Conservation (phyloP, 2,797 vertebrate species). For the Tragopan temminckii region DNA sequence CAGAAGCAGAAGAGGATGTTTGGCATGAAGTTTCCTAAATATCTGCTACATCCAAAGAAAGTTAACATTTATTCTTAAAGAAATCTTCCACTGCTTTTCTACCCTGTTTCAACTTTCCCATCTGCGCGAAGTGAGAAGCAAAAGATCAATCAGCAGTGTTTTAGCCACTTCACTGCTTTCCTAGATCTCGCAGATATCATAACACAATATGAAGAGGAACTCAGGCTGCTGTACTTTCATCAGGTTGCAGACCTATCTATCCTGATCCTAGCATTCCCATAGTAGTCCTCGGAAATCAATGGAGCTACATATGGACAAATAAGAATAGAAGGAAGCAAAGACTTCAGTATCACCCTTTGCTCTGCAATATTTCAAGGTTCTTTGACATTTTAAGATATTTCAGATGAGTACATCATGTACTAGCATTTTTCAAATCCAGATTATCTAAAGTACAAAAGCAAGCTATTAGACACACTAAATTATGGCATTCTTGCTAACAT, state of each 20-base stretch:
- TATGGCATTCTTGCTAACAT: background rate
- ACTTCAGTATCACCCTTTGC: background rate
- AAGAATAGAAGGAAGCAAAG: background rate
- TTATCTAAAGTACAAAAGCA: background rate
- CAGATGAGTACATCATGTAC: background rate
- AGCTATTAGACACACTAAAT: background rate
- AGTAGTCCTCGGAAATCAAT: background rate
- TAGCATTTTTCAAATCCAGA: background rate
- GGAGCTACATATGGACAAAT: background rate
- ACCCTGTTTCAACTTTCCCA: background rate
- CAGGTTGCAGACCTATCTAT: background rate
- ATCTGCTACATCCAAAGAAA: background rate
- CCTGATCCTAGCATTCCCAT: background rate
- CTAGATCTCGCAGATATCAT: background rate
- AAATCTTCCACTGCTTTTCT: background rate
- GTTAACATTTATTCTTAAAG: background rate
- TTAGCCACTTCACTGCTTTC: background rate
- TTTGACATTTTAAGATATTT: background rate
- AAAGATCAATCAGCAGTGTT: background rate
- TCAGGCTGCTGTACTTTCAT: background rate
- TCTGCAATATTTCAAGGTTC: background rate
- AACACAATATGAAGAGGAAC: background rate
- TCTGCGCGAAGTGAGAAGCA: background rate
- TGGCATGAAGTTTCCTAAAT: background rate
- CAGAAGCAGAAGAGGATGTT: background rate